phyloP scores from a whole-genome alignment of 2,888 invertebrate genomes.

The Ophioninae sp. region DNA sequence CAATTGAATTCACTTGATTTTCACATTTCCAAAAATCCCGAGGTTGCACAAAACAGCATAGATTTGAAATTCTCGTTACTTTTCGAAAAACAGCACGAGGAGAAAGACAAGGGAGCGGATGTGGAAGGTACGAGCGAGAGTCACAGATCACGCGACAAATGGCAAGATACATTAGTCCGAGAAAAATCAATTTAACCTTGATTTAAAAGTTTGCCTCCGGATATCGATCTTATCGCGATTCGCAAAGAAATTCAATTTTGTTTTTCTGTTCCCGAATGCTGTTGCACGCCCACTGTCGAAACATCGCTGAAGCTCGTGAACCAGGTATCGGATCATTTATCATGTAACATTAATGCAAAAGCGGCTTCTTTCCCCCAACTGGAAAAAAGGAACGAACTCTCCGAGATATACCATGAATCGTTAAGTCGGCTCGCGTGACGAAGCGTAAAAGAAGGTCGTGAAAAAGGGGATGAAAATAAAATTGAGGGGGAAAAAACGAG shows the following conservation, averaged over 20 bases:
- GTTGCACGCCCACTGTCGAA: background rate
- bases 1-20: no score
- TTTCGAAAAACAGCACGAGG: no score
- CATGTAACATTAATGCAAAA: constrained; percentile 20
- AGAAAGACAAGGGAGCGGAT: no score
- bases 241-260: background rate
- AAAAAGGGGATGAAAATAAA: constrained; percentile 4
- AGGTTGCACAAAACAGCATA: no score
- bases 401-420: background rate
- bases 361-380: constrained; percentile 9
- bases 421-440: constrained; percentile 10
- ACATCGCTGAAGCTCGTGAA: constrained; percentile 4
- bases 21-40: no score
- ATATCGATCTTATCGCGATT: constrained; percentile 1
- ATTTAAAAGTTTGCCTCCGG: constrained; percentile 9
- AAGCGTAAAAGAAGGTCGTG: constrained; percentile 2
- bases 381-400: background rate
- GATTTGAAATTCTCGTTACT: no score
- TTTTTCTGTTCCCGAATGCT: background rate
- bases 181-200: background rate
- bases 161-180: no score
- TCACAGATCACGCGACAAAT: no score
- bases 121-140: no score
- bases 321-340: constrained; percentile 37
- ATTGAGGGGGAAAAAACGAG: constrained; percentile 40